These are phyloP conservation scores for Euphydryas editha DNA, from an alignment of 2,888 invertebrate genomes.

Conservation along the genomic window DNA sequence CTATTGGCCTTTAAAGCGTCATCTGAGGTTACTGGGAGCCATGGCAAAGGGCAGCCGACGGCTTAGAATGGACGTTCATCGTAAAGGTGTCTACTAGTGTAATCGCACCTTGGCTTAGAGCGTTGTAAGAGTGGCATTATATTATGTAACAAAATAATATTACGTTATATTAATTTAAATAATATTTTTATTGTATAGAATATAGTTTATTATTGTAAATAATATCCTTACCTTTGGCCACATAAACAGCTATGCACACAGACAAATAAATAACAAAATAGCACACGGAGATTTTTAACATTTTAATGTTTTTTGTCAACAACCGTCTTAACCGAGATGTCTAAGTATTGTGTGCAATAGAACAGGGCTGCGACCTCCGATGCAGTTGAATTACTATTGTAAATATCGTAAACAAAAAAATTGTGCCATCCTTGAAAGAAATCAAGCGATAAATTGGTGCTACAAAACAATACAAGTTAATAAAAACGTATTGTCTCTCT, in stretches of 20 bases:
- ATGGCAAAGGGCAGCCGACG: no score
- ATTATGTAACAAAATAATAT: no score
- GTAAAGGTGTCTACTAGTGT: no score
- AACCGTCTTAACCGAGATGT: conserved; percentile 31
- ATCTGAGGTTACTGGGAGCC: no score
- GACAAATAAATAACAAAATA: conserved; percentile 51
- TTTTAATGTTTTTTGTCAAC: conserved; percentile 19
- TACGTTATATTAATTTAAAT: no score
- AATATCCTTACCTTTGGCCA: conserved; percentile 65
- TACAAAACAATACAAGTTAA: not conserved
- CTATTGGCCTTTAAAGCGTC: no score
- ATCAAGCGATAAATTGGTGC: conserved; percentile 49
- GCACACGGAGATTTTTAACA: conserved; percentile 31
- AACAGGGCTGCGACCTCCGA: conserved; percentile 56
- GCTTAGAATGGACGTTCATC: no score
- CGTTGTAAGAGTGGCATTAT: no score
- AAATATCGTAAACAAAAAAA: conserved; percentile 58
- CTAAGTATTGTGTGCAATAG: conserved; percentile 22
- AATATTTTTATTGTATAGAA: not conserved
- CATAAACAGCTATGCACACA: conserved; percentile 55
- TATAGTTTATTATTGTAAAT: not conserved
- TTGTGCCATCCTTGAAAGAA: conserved; percentile 72
- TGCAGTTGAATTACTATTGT: conserved; percentile 54
- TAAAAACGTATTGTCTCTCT: not conserved
- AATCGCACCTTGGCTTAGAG: no score